Conservation (phyloP, 2,888 invertebrate genomes). For the Orthosia gothica region DNA sequence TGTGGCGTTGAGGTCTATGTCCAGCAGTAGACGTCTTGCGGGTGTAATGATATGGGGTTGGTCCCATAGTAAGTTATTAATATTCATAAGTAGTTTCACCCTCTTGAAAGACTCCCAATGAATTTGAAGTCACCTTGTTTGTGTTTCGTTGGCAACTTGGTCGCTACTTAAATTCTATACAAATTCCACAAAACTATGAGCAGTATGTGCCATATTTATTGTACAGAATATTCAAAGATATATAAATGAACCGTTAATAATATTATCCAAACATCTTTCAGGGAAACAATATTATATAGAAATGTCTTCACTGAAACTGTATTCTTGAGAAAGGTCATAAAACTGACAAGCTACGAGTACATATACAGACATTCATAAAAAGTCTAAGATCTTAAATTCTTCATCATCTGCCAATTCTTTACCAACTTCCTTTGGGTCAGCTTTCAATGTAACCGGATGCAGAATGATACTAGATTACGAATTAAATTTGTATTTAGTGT, state of each 20-base stretch:
- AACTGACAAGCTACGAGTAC: background rate
- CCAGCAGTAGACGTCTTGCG: too few species aligned
- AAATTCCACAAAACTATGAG: background rate
- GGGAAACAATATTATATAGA: conserved; percentile 5
- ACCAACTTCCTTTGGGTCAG: too few species aligned
- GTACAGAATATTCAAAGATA: conserved; percentile 44
- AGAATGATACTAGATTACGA: background rate
- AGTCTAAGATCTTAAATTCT: background rate
- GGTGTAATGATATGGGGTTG: background rate
- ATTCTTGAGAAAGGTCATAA: background rate
- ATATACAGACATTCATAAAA: background rate
- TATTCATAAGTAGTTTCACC: background rate
- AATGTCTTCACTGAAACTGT: conserved; percentile 2
- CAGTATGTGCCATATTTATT: conserved; percentile 47
- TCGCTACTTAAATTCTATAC: conserved; percentile 9
- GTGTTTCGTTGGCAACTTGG: background rate
- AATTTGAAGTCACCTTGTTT: background rate
- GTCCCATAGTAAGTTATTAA: background rate
- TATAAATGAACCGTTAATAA: conserved; percentile 33
- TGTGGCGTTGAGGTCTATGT: too few species aligned
- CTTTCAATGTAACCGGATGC: background rate
- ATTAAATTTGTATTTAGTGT: background rate
- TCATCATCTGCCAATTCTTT: background rate
- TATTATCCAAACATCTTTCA: conserved; percentile 6
- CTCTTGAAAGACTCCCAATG: background rate